These are phyloP conservation scores for Diglossa cyanea DNA, from an alignment of 2,797 vertebrate genomes.

Conservation along the genomic window DNA sequence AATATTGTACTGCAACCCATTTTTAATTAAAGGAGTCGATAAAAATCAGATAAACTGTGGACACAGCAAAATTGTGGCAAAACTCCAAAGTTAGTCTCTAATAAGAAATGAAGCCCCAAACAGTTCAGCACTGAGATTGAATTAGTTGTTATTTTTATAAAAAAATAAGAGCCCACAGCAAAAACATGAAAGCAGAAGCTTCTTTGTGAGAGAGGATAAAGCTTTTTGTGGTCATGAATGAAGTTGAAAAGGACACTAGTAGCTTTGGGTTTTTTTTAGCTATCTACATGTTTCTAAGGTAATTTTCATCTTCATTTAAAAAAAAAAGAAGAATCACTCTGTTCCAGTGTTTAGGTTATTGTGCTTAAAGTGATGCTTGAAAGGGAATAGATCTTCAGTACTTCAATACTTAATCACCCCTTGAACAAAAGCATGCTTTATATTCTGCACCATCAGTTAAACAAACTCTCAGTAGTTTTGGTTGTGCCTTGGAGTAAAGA, in stretches of 20 bases:
- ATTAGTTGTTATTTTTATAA: conserved; percentile 29
- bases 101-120: not conserved
- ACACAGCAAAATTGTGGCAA: conserved; percentile 44
- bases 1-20: conserved; percentile 54
- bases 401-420: not conserved
- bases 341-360: not conserved
- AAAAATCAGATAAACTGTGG: conserved; percentile 61
- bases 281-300: not conserved
- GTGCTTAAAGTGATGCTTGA: not conserved
- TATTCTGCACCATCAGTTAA: not conserved
- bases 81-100: conserved; percentile 39
- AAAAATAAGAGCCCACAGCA: not conserved
- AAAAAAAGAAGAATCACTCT: not conserved
- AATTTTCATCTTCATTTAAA: not conserved
- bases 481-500: not conserved
- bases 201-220: not conserved
- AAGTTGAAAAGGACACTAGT: not conserved
- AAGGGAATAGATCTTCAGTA: not conserved
- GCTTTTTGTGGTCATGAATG: not conserved
- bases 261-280: not conserved
- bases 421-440: not conserved
- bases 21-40: conserved; percentile 71
- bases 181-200: not conserved
- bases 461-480: not conserved
- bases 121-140: not conserved